phyloP scores from a whole-genome alignment of 1,140 invertebrate species.

The Heliconius himera region DNA sequence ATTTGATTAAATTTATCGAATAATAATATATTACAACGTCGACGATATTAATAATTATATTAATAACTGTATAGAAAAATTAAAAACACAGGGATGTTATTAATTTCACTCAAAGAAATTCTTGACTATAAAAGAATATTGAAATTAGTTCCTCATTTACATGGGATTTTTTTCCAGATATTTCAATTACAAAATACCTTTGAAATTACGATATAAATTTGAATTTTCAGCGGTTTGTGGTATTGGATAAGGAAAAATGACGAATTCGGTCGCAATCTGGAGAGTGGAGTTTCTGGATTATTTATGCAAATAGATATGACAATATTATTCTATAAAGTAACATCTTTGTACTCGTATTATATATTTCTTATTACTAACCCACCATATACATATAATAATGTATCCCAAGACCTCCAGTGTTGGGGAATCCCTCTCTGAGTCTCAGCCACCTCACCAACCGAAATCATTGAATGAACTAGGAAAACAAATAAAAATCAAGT shows the following conservation, averaged over 20 bases:
- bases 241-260: slow-evolving; percentile 13
- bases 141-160: slow-evolving; percentile 26
- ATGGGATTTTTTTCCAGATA: slow-evolving; percentile 23
- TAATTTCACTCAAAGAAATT: slow-evolving; percentile 19
- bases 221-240: slow-evolving; percentile 24
- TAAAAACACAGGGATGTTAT: neutral
- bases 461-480: too few species aligned
- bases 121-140: slow-evolving; percentile 20
- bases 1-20: neutral
- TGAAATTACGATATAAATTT: slow-evolving; percentile 30
- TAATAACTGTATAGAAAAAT: neutral
- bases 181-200: slow-evolving; percentile 35
- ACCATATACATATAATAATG: neutral
- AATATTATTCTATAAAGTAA: too few species aligned
- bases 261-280: too few species aligned
- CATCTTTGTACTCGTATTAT: neutral
- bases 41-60: neutral
- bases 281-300: too few species aligned
- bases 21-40: neutral
- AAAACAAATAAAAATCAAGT: too few species aligned
- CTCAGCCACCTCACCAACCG: too few species aligned
- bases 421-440: too few species aligned
- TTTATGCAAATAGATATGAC: too few species aligned
- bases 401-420: too few species aligned
- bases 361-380: neutral